Percentiles rank a stretch among this genome's conserved stretches.
phyloP scores from a whole-genome alignment of 1,140 invertebrate species.

The Lysiphlebus fabarum region DNA sequence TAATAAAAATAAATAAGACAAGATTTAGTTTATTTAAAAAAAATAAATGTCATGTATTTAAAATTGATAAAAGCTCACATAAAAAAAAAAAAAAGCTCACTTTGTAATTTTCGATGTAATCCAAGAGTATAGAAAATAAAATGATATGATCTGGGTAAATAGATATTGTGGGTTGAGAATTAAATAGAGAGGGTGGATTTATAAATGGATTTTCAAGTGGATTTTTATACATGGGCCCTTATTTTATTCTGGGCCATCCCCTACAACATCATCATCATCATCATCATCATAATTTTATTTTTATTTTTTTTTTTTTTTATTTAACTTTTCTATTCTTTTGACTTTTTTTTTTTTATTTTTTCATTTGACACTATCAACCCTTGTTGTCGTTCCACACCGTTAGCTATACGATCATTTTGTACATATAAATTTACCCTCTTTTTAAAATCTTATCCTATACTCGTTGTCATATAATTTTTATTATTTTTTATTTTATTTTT shows the following conservation, averaged over 20 bases:
- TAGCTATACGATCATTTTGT: conserved; percentile 17
- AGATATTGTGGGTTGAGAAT: conserved; percentile 2
- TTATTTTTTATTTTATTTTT: no score
- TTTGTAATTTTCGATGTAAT: no score
- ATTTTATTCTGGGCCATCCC: conserved; percentile 21
- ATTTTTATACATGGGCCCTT: conserved; percentile 15
- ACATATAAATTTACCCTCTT: neutral
- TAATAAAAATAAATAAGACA: no score
- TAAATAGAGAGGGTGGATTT: neutral
- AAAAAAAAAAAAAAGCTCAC: conserved; percentile 7
- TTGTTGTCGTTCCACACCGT: conserved; percentile 28
- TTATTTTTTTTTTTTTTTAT: no score
- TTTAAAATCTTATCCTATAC: no score
- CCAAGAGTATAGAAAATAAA: no score
- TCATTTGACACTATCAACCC: neutral
- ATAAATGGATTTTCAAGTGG: conserved; percentile 17
- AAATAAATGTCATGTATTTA: neutral
- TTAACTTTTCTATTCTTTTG: no score
- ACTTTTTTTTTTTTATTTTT: no score
- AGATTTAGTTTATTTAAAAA: no score
- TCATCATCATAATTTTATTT: no score
- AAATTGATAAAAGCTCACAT: conserved; percentile 19
- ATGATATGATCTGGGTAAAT: neutral
- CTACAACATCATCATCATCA: conserved; percentile 15
- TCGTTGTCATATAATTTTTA: no score